These are phyloP conservation scores for Macrosoma leucophasiata DNA, from an alignment of 2,888 invertebrate species.

Conservation along the genomic window DNA sequence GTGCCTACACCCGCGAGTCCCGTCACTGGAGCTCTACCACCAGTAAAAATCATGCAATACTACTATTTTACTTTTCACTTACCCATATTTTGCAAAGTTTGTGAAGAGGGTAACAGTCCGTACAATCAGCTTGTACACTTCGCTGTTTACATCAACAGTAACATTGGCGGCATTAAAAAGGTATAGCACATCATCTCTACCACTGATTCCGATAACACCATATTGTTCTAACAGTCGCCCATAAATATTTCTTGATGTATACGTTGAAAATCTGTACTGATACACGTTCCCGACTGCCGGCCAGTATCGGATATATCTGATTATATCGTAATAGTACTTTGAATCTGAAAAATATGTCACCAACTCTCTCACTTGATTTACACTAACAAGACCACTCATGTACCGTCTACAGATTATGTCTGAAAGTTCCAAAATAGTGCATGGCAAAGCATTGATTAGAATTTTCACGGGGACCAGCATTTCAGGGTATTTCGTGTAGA, in stretches of 20 bases:
- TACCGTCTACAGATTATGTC: constrained; percentile 35
- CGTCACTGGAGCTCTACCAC: no score
- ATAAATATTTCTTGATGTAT: constrained; percentile 37
- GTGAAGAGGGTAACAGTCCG: constrained; percentile 36
- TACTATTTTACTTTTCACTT: no score
- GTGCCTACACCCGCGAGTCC: no score
- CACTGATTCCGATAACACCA: constrained; percentile 36
- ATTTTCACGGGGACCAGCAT: constrained; percentile 36
- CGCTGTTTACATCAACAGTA: constrained; percentile 30
- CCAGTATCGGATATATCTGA: no score
- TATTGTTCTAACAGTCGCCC: constrained; percentile 32
- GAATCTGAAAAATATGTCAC: constrained; percentile 26
- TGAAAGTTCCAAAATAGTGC: constrained; percentile 29
- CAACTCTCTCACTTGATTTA: constrained; percentile 31
- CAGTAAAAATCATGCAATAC: no score
- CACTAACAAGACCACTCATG: constrained; percentile 31
- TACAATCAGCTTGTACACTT: constrained; percentile 34
- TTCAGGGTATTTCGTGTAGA: constrained; percentile 37
- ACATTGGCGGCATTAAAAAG: constrained; percentile 38
- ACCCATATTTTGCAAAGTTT: constrained; percentile 47
- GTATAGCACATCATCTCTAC: constrained; percentile 46
- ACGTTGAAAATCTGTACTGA: constrained; percentile 36
- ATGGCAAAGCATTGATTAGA: constrained; percentile 25
- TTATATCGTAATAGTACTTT: constrained; percentile 28
- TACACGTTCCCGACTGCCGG: no score